Conservation (phyloP, 2,888 invertebrate genomes). For the Arrhopalites spinosus region DNA sequence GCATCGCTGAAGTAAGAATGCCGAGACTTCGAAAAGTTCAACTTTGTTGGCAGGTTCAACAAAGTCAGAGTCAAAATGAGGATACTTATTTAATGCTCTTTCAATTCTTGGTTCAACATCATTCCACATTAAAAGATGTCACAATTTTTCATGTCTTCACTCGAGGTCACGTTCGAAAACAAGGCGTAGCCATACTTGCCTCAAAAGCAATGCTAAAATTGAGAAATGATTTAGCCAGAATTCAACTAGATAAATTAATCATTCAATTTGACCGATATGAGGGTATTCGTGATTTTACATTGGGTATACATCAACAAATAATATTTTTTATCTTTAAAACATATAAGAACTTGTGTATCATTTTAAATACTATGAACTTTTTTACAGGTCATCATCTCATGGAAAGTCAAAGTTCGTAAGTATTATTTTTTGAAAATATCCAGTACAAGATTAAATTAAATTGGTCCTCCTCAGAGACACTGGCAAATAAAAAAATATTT, state of each 20-base stretch:
- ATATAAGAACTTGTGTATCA: background rate
- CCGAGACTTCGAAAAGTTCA: background rate
- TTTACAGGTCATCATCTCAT: background rate
- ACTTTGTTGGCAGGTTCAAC: background rate
- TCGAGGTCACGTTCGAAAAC: background rate
- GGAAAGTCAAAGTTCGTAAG: background rate
- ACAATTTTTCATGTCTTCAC: constrained; percentile 1
- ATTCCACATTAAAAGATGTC: background rate
- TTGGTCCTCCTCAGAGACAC: no score
- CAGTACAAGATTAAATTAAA: no score
- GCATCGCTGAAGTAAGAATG: background rate
- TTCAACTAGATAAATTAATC: background rate
- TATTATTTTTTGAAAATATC: no score
- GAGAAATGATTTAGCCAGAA: background rate
- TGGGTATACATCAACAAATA: background rate
- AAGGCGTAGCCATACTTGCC: background rate
- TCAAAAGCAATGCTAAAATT: background rate
- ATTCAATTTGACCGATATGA: constrained; percentile 9
- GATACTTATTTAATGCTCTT: constrained; percentile 1
- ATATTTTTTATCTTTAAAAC: background rate
- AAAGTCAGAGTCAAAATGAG: background rate
- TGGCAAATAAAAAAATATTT: no score
- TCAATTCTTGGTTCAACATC: background rate
- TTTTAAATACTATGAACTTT: background rate
- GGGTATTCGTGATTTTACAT: background rate